Percentiles rank a stretch among this genome's conserved stretches.
Evolutionary conservation across 2,113 vertebrate species (phyloP).

Genomic region (Oriolus oriolus): DNA sequence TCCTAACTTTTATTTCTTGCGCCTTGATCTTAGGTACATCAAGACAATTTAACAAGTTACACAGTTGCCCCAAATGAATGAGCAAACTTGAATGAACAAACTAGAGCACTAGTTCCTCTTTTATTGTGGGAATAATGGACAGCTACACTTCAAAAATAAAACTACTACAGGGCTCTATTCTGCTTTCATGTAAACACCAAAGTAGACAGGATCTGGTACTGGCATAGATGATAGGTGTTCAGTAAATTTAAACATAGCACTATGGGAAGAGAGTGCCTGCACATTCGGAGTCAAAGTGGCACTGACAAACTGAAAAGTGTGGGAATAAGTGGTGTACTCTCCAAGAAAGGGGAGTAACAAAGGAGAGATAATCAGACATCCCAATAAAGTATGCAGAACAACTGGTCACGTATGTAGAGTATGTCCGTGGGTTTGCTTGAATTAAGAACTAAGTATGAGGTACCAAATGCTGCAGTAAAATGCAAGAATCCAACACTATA

Average conservation of each 20-base stretch:
- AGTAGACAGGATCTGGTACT: neutral
- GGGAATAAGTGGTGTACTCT: accelerated
- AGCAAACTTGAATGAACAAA: too few relatives aligned
- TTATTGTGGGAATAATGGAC: neutral
- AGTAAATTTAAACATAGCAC: neutral
- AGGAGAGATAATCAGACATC: neutral
- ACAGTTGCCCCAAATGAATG: neutral
- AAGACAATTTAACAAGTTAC: neutral
- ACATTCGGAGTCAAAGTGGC: neutral
- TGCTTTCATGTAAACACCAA: neutral
- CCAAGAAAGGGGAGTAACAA: neutral
- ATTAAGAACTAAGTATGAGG: neutral
- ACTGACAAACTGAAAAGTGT: neutral
- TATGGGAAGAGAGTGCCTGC: neutral
- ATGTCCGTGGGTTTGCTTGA: neutral
- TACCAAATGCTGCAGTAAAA: neutral
- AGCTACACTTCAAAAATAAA: neutral
- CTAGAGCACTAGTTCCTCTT: neutral
- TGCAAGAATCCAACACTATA: neutral
- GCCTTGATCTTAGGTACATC: neutral
- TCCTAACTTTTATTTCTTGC: neutral
- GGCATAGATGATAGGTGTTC: neutral
- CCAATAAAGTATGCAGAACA: neutral
- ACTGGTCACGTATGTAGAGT: neutral
- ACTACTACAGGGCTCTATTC: neutral